These are phyloP conservation scores for Drosophila navojoa DNA, from an alignment of 1,140 invertebrate genomes.

Conservation along the genomic window DNA sequence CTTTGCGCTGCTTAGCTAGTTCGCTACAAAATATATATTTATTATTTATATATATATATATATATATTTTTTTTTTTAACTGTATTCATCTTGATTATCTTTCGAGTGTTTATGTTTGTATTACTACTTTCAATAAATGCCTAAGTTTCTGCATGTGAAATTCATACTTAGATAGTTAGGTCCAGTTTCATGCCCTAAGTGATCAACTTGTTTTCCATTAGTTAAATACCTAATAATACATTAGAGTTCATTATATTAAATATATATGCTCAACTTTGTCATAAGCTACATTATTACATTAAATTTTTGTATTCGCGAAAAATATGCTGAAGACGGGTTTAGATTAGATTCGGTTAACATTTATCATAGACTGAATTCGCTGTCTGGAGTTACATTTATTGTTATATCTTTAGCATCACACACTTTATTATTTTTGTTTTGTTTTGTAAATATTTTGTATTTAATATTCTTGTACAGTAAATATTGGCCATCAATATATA, in stretches of 20 bases:
- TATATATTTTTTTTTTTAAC: conserved; percentile 41
- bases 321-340: conserved; percentile 66
- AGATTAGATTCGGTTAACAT: conserved; percentile 49
- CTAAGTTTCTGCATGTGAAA: conserved; percentile 64
- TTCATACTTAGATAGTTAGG: conserved; percentile 53
- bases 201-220: conserved; percentile 52
- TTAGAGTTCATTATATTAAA: conserved; percentile 44
- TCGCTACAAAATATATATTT: conserved; percentile 65
- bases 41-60: conserved; percentile 43
- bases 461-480: conserved; percentile 63
- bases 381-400: conserved; percentile 80
- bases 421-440: conserved; percentile 25
- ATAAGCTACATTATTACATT: conserved; percentile 50
- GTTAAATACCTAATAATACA: conserved; percentile 67
- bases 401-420: conserved; percentile 65
- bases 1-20: conserved; percentile 66
- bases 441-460: conserved; percentile 59
- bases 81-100: conserved; percentile 29
- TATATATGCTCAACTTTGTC: conserved; percentile 58
- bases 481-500: conserved; percentile 37
- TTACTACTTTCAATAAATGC: conserved; percentile 67
- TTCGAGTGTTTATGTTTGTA: conserved; percentile 36
- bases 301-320: conserved; percentile 42
- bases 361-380: conserved; percentile 68
- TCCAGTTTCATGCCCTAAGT: conserved; percentile 42